These are phyloP conservation scores for Cetoscarus ocellatus DNA, from an alignment of 2,797 vertebrate species.

Conservation along the genomic window DNA sequence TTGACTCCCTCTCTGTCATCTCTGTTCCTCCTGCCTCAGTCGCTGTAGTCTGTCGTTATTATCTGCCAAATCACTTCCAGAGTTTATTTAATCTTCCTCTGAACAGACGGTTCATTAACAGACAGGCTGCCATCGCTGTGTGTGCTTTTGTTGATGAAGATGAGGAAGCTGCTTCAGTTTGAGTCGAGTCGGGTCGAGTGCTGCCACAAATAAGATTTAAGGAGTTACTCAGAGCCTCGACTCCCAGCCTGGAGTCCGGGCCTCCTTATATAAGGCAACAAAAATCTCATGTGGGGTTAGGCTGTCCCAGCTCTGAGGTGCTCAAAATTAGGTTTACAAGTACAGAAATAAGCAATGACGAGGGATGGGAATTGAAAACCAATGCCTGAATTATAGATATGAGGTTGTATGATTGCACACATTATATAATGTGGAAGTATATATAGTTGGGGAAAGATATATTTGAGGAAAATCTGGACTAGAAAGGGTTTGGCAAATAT, in stretches of 20 bases:
- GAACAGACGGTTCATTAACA: conserved; percentile 65
- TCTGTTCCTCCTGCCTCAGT: conserved; percentile 5
- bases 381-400: too few species aligned
- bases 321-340: too few species aligned
- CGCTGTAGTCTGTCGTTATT: conserved; percentile 40
- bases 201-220: conserved; percentile 39
- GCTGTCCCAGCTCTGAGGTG: too few species aligned
- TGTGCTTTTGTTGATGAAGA: conserved; percentile 47
- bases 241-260: conserved; percentile 3
- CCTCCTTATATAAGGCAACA: too few species aligned
- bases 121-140: conserved; percentile 36
- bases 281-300: too few species aligned
- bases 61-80: conserved; percentile 53
- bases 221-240: conserved; percentile 26
- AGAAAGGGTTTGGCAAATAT: too few species aligned
- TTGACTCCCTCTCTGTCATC: conserved; percentile 16
- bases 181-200: conserved; percentile 57
- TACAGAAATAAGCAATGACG: too few species aligned
- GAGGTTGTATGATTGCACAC: too few species aligned
- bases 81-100: conserved; percentile 48
- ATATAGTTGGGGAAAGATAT: too few species aligned
- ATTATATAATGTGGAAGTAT: too few species aligned
- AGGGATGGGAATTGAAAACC: too few species aligned
- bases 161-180: conserved; percentile 26
- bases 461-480: too few species aligned